Percentiles rank a stretch among this genome's conserved stretches.
phyloP scores from a whole-genome alignment of 2,797 vertebrate species.

The Clarias platycephalus region DNA sequence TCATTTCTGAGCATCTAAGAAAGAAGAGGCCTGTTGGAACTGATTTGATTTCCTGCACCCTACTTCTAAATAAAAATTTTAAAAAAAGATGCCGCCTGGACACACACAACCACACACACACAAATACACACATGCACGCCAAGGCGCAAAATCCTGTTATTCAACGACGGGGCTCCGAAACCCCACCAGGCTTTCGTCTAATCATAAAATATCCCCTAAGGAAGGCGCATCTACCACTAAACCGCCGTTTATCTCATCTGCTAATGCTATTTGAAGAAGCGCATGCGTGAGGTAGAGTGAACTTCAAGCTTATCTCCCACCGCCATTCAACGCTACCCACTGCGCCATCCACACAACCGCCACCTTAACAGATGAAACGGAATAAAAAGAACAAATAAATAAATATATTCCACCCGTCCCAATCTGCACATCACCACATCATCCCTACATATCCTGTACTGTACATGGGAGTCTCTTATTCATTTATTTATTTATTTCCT shows the following conservation, averaged over 20 bases:
- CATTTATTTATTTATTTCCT: constrained; percentile 26
- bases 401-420: constrained; percentile 18
- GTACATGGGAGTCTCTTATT: background rate
- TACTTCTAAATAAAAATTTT: constrained; percentile 45
- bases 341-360: constrained; percentile 19
- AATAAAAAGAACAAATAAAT: background rate
- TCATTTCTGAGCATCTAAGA: constrained; percentile 28
- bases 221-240: constrained; percentile 43
- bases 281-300: constrained; percentile 25
- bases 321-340: constrained; percentile 32
- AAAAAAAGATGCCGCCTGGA: constrained; percentile 41
- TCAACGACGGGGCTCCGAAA: constrained; percentile 55
- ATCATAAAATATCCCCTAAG: constrained; percentile 54
- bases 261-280: constrained; percentile 53
- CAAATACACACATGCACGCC: constrained; percentile 23
- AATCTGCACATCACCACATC: constrained; percentile 27
- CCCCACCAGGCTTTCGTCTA: constrained; percentile 45
- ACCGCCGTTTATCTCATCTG: constrained; percentile 57
- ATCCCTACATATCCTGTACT: background rate
- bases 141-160: constrained; percentile 52
- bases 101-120: constrained; percentile 42
- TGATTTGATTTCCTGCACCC: constrained; percentile 51
- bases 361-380: background rate
- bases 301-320: constrained; percentile 37
- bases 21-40: constrained; percentile 43